Evolutionary conservation across 2,888 invertebrate species (phyloP), one percentile per base, ranked within the genome.

Genomic region (Silvanus unidentatus): DNA sequence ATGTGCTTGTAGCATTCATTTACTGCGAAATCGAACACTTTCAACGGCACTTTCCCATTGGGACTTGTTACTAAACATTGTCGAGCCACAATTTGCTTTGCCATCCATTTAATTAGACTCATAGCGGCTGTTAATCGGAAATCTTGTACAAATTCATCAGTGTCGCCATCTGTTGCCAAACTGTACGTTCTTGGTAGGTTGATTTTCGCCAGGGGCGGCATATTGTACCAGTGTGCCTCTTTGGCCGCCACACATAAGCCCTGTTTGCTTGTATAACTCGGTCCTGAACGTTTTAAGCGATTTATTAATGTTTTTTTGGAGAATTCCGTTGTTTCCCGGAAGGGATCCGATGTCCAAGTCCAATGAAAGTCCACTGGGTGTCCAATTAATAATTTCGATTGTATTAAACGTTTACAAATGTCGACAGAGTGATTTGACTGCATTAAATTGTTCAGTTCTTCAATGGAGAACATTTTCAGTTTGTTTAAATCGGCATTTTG

Each of bases 61-160:
- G 72, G 62, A n/a, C 69, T 62, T 56, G 80, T 75, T 10, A 81
- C 63, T 10, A 72, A 72, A 43, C 50, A 52, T 43, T 59, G 60
- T 40, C 52, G 55, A 1, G 53, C 60, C 5, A 46, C 48, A 40
- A 47, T 53, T 12, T 48, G 53, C 34, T 57, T 55, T n/a, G 75
- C 70, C 39, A 80, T 73, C 73, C 79, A 86, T 62, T 84, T 84
- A 30, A 93, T 68, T 42, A 92, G 71, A 51, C 84, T 83, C 40
- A 85, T 80, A 53, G 89, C 88, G 2, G 89, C 86, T 2, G 89
- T 90, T 42, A 84, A 73, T 62, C 84, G 80, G 64, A 82, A 94
- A 66, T 93, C 91, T 53, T 78, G 77, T 43, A 78, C 65, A 62
- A 86, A 85, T 15, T 75, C 76, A 42, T 76, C 75, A 35, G 75